These are phyloP conservation scores for Scylla paramamosain DNA, from an alignment of 1,140 invertebrate species.

Conservation along the genomic window DNA sequence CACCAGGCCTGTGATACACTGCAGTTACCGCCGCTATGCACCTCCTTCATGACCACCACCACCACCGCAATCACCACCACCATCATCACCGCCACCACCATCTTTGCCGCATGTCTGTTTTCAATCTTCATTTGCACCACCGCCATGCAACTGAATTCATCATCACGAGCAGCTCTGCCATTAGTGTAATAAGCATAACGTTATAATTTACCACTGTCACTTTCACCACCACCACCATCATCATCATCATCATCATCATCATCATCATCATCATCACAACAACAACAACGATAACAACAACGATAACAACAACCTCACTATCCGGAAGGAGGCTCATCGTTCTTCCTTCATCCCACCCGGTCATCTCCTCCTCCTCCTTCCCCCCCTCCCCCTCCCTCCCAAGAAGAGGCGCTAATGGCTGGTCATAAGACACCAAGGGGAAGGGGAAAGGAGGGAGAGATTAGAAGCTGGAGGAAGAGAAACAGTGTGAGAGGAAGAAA, in stretches of 20 bases:
- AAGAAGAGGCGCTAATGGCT: neutral
- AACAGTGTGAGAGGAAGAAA: neutral
- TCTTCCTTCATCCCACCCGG: neutral
- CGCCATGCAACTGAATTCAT: neutral
- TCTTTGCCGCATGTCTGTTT: no score
- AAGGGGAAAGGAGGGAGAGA: neutral
- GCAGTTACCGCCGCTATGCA: no score
- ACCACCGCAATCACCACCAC: no score
- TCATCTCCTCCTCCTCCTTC: neutral
- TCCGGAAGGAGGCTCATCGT: neutral
- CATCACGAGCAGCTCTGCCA: neutral
- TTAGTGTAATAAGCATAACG: neutral
- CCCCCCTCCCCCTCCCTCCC: no score
- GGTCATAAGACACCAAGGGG: neutral
- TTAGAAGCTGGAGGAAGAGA: neutral
- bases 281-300: neutral
- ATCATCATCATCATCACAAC: neutral
- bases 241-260: neutral
- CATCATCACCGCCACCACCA: no score
- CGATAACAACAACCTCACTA: neutral
- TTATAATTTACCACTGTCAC: neutral
- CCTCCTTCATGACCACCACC: no score
- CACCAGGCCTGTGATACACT: no score
- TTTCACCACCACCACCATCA: conserved; percentile 8
- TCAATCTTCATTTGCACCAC: neutral